Base-by-base conservation (phyloP, 1,140 invertebrate species). In the Drosophila suzukii region DNA sequence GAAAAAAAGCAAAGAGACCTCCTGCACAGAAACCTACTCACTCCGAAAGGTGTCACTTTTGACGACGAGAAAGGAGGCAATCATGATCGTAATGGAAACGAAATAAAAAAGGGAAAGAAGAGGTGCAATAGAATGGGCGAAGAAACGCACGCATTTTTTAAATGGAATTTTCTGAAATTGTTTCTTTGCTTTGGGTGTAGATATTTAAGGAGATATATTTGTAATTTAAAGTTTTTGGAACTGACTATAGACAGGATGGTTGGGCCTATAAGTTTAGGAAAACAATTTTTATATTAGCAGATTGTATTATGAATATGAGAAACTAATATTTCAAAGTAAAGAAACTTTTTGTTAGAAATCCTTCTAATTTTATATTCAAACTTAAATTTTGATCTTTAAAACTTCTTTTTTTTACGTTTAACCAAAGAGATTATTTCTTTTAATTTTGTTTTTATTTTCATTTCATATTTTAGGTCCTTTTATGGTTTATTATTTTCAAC, bases 21-120 rank as follows among this genome's bases (percentile, higher is more conserved):
- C 49, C 62, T 67, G 61, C 50, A 13, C 17, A n/a, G 34, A 43
- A 32, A 30, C 49, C 63, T 13, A 59, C 32, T 63, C 39, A 66
- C 46, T 62, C 34, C 24, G 34, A 44, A 24, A 70, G 66, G 62
- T 70, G 66, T 67, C 34, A 67, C 49, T 67, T 67, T 56, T 67
- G 61, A 55, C 66, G 61, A 67, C 58, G 57, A 62, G 58, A 61
- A 62, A 67, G 63, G 63, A 49, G 63, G 44, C 44, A 62, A 70
- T 70, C 61, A 70, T 39, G 17, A 56, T 54, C 27, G 10, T n/a
- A 51, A 58, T 27, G 46, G 30, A 24, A 56, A 27, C 34, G 32
- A 54, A 61, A 32, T 54, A 38, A 38, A 61, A 61, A 10, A 39
- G n/a, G 27, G 27, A 56, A 27, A 61, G 51, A 17, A 55, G n/a